Percentiles rank a stretch among this genome's conserved stretches.
Conservation (phyloP, 2,797 vertebrate genomes). For the Danionella dracula region DNA sequence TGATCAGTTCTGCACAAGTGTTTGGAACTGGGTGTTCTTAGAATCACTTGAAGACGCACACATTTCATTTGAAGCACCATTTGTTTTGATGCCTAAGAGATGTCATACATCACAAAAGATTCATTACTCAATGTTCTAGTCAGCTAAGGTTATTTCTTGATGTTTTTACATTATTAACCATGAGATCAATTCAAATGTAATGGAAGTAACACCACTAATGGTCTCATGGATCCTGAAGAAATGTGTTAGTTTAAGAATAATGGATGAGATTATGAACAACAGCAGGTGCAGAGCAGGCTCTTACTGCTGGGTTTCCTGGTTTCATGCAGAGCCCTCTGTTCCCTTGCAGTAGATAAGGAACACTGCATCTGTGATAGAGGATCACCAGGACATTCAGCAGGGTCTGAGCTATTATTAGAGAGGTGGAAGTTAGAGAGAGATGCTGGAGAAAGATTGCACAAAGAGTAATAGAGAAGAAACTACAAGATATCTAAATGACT, state of each 20-base stretch:
- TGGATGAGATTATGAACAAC: background rate
- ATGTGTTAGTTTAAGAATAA: background rate
- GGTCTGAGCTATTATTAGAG: background rate
- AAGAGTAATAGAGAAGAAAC: constrained; percentile 4
- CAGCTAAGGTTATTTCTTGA: background rate
- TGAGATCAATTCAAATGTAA: background rate
- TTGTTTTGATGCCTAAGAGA: background rate
- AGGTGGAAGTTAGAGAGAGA: constrained; percentile 5
- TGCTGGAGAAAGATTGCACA: background rate
- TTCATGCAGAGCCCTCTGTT: background rate
- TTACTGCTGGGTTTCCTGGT: background rate
- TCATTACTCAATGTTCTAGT: background rate
- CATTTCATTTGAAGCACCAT: background rate
- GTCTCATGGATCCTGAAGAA: background rate
- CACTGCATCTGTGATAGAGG: background rate
- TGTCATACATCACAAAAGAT: background rate
- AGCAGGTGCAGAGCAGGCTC: background rate
- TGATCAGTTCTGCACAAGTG: background rate
- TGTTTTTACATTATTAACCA: background rate
- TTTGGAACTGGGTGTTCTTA: background rate
- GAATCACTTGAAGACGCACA: background rate
- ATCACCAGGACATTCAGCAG: constrained; percentile 1
- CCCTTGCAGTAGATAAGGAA: background rate
- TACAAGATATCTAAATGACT: constrained; percentile 34
- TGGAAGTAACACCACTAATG: background rate